Base-by-base conservation (phyloP, 2,113 vertebrate species). In the Cyrtonyx montezumae region DNA sequence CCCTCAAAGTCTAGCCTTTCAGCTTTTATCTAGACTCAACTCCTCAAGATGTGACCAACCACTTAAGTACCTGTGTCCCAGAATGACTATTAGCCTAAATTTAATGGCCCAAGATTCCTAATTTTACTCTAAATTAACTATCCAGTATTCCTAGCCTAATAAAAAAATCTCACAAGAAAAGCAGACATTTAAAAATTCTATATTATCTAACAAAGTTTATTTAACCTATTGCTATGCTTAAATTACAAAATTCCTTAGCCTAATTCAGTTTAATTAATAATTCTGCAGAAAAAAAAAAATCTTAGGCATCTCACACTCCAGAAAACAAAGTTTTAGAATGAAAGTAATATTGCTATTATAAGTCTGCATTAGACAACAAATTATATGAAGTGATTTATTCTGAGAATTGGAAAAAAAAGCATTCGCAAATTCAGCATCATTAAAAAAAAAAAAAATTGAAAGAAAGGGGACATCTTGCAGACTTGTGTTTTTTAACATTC, bases 1-100 rank as follows among this genome's bases (percentile, higher is more conserved):
- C 13, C 13, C 56, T 0, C 53, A 25, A 1, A 0, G 1, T 63
- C 42, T 9, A 18, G 42, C 32, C 30, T 86, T 86, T 62, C 42
- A 36, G 5, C 7, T 91, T 84, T 11, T 22, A 76, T 59, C 30
- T 59, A 36, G 21, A n/a, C 48, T 46, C 68, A 40, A 13, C 9
- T n/a, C 1, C 14, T 61, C 5, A 13, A 77, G 30, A 62, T 15
- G 48, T 20, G 11, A 51, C 30, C 1, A 1, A 40, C 22, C 11
- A 20, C 28, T 16, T n/a, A 8, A 63, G 49, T 7, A 55, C 17
- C 6, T 40, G 6, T 59, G 30, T 37, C 23, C 30, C n/a, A 37
- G 21, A 3, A 8, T 62, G 6, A 16, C 40, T 43, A 26, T 16
- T 10, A 43, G 9, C 4, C 22, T 55, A 59, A 59, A 5, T 18